Base-by-base conservation (phyloP, 2,888 invertebrate genomes). In the Netelia virgata region DNA sequence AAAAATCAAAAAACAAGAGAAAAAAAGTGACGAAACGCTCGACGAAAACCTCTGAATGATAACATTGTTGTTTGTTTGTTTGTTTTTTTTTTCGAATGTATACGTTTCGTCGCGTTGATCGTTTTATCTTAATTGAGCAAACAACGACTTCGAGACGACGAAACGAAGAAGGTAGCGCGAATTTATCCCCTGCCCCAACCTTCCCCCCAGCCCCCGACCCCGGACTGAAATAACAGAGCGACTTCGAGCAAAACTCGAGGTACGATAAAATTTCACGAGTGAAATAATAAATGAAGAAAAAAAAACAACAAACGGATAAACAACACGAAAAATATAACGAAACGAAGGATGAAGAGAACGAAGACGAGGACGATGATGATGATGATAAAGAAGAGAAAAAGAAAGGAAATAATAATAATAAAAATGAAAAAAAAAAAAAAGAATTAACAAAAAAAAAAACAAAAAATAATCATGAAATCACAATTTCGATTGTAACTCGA, bases 401-500 rank as follows among this genome's bases (percentile, higher is more conserved):
- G 64, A 68, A 80, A 69, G 61, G n/a, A 59, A 78, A 61, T 55
- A 53, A 76, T 73, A 69, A 70, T 63, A 78, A 74, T 20, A 53
- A 70, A 64, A 53, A 76, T 14, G 50, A 82, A 70, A 55, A 59
- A 43, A 57, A 73, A 63, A 69, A 78, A 68, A 55, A 78, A 55
- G 23, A 43, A 77, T 16, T 43, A 28, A 69, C 68, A 64, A 74
- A 70, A 83, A 72, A 83, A 72, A 83, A 81, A 75, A 76, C 76
- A 66, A 78, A 82, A 66, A 78, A 82, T 55, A 77, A 82, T 66
- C 83, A 89, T 88, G 88, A 88, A 88, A 89, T 86, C 86, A 88
- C 87, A 87, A 89, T 89, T 90, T 89, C 89, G 90, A 89, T 89
- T 89, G 89, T 89, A 90, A 90, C 90, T 90, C 90, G 89, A 89